Evolutionary conservation across 1,140 invertebrate genomes (phyloP), one percentile per base, ranked within the genome.

Genomic region (Mizuhopecten yessoensis): DNA sequence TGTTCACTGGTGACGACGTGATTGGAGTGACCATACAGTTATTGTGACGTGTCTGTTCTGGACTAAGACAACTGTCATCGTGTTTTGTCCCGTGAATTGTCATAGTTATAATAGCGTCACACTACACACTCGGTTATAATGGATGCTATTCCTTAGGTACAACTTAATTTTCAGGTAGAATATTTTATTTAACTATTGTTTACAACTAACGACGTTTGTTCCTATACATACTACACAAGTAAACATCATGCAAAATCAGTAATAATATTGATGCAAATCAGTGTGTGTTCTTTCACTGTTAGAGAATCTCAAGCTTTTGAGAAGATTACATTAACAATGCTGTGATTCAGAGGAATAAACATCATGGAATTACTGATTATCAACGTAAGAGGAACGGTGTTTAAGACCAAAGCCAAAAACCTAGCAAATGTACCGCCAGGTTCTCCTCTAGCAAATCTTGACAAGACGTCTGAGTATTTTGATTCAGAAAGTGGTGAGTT

Each of bases 401-500:
- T 92, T 42, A 90, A 92, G 36, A 87, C 90, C 0, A 87, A 45
- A 33, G 34, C 87, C 0, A 45, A 88, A 11, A 92, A 90, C 7
- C 33, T 92, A n/a, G 88, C 39, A 39, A 88, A 87, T 45, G 33
- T 90, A 0, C 89, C 90, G 9, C 5, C 23, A 5, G 87, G 90
- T 34, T 89, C 90, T 5, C 88, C 86, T 17, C 90, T 92, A 0
- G 89, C 88, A 0, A 39, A 86, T 17, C 75, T 91, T 5, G 75
- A 89, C 98, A 97, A 97, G 96, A 0, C 98, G 96, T 98, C 98
- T 98, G 92, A 98, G 97, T 10, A 98, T n/a, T 94, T 92, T 87
- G 99, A 99, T 96, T 99, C 99, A 96, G 99, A 99, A 95, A 98
- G 98, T 94, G 98, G 98, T 95, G 99, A 99, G 96, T 99, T 99